Evolutionary conservation across 2,797 vertebrate species (phyloP).

Genomic region (Glossophaga mutica): DNA sequence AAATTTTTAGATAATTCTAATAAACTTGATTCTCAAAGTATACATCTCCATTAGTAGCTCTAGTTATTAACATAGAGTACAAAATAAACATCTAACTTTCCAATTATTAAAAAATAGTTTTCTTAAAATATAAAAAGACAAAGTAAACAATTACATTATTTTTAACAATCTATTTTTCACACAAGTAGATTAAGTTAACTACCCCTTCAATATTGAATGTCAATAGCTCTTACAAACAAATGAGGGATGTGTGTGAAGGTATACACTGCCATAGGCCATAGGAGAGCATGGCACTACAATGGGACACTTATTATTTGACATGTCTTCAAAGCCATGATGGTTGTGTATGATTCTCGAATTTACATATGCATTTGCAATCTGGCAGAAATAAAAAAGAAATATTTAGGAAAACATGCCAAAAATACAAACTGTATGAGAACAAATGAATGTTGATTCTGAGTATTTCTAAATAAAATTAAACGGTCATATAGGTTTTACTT

Average conservation of each 20-base stretch:
- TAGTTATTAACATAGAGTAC: not conserved
- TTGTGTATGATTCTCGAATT: not conserved
- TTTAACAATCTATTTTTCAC: conserved; percentile 4
- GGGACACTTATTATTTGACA: not conserved
- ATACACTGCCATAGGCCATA: not conserved
- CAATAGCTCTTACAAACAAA: not conserved
- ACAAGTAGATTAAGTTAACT: not conserved
- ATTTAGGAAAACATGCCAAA: not conserved
- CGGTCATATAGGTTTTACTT: not conserved
- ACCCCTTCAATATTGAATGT: not conserved
- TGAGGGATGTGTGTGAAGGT: not conserved
- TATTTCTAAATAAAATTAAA: not conserved
- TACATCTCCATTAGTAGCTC: not conserved
- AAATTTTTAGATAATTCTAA: conserved; percentile 1
- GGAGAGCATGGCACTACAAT: not conserved
- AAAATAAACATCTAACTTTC: not conserved
- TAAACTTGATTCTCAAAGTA: not conserved
- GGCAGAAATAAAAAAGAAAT: not conserved
- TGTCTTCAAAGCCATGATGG: not conserved
- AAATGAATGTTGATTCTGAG: not conserved
- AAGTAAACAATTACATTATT: not conserved
- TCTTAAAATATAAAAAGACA: not conserved
- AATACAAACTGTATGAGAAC: not conserved
- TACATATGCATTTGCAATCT: not conserved
- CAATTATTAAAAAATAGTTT: not conserved